A percentile compares a stretch with the other conserved stretches of the same genome.
These are phyloP conservation scores for Pangasius krempfi DNA, from an alignment of 2,797 vertebrate genomes.

Conservation along the genomic window DNA sequence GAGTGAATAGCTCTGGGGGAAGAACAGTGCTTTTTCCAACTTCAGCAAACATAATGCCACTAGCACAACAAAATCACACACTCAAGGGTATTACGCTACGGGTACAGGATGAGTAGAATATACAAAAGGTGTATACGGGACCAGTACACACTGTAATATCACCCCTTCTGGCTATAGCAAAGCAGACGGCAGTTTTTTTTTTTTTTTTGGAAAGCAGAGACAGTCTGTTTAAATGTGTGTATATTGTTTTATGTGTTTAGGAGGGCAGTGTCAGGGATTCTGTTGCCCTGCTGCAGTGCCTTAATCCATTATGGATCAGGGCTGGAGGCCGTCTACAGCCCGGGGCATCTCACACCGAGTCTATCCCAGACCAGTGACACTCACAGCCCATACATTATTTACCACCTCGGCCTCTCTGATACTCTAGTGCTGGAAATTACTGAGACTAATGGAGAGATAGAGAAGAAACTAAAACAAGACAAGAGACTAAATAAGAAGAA, in stretches of 20 bases:
- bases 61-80: constrained; percentile 37
- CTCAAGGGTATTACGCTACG: background rate
- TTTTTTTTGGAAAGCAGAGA: constrained; percentile 30
- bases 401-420: constrained; percentile 46
- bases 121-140: background rate
- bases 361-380: constrained; percentile 60
- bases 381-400: constrained; percentile 62
- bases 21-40: constrained; percentile 66
- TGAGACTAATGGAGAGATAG: constrained; percentile 44
- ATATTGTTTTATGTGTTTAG: constrained; percentile 19
- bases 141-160: constrained; percentile 8
- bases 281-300: constrained; percentile 39
- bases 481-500: background rate
- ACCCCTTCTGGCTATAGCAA: constrained; percentile 31
- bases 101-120: constrained; percentile 25
- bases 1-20: constrained; percentile 72
- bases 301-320: constrained; percentile 70
- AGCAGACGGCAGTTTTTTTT: background rate
- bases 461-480: constrained; percentile 1
- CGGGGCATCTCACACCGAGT: constrained; percentile 55
- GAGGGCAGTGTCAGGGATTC: constrained; percentile 10
- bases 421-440: constrained; percentile 37
- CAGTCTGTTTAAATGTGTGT: constrained; percentile 20
- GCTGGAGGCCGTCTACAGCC: constrained; percentile 62
- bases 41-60: constrained; percentile 55